phyloP scores from a whole-genome alignment of 2,888 invertebrate species.

The Flexamia atlantica region DNA sequence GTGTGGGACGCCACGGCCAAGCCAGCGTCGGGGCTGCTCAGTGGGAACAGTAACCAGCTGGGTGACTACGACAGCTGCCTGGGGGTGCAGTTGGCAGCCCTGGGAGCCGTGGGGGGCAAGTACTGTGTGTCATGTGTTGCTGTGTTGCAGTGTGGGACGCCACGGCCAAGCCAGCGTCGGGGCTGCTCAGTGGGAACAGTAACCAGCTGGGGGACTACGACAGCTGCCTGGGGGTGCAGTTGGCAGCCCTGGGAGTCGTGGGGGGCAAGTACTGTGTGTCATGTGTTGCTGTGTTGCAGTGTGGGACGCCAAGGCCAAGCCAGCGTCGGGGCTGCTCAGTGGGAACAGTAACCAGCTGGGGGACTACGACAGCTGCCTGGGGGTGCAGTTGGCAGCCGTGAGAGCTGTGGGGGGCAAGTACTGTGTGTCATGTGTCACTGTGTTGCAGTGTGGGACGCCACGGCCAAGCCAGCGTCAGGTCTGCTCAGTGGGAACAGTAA shows the following conservation, averaged over 20 bases:
- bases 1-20: slow-evolving; percentile 62
- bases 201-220: slow-evolving; percentile 61
- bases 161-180: slow-evolving; percentile 52
- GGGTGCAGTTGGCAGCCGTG: too few relatives aligned
- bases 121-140: background rate
- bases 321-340: slow-evolving; percentile 52
- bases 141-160: slow-evolving; percentile 60
- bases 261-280: slow-evolving; percentile 53
- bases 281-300: slow-evolving; percentile 38
- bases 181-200: slow-evolving; percentile 56
- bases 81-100: background rate
- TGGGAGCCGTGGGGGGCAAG: too few relatives aligned
- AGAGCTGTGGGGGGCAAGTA: slow-evolving; percentile 40
- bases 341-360: slow-evolving; percentile 60
- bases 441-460: slow-evolving; percentile 58
- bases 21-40: slow-evolving; percentile 47
- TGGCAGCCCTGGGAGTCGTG: slow-evolving; percentile 14
- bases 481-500: slow-evolving; percentile 55
- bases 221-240: slow-evolving; percentile 49
- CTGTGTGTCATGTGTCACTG: slow-evolving; percentile 37
- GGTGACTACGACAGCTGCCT: slow-evolving; percentile 61
- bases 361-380: slow-evolving; percentile 59
- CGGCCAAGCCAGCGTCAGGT: slow-evolving; percentile 54
- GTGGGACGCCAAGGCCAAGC: slow-evolving; percentile 59
- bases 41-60: slow-evolving; percentile 57